A percentile compares a stretch with the other conserved stretches of the same genome.
Conservation (phyloP, 2,113 vertebrate genomes). For the Baryphthengus martii region DNA sequence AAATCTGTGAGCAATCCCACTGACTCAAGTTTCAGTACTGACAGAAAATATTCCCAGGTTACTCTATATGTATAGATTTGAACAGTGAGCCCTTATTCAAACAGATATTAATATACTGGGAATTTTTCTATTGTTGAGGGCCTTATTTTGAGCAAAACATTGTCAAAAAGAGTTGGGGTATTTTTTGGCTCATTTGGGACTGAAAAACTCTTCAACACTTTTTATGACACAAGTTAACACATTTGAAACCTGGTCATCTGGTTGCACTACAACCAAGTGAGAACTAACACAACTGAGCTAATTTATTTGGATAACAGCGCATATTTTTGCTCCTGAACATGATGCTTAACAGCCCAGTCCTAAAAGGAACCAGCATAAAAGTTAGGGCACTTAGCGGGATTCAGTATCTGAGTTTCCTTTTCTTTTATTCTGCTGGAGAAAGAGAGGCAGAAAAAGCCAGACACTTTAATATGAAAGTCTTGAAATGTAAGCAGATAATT, state of each 20-base stretch:
- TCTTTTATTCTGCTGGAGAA: constrained; percentile 23
- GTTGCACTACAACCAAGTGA: constrained; percentile 22
- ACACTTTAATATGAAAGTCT: neutral
- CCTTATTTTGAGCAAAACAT: neutral
- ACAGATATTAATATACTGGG: neutral
- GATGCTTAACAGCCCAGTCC: neutral
- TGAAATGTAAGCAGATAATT: constrained; percentile 17
- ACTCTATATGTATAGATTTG: neutral
- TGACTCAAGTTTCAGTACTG: neutral
- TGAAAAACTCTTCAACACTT: neutral
- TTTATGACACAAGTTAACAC: constrained; percentile 30
- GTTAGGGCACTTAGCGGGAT: constrained; percentile 4
- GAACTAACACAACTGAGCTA: constrained; percentile 20
- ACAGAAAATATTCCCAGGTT: accelerated
- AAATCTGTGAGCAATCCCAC: neutral
- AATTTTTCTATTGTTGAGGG: neutral
- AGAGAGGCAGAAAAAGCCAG: neutral
- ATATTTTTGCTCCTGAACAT: constrained; percentile 51
- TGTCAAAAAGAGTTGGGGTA: neutral
- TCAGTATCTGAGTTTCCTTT: constrained; percentile 1
- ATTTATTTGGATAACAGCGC: constrained; percentile 33
- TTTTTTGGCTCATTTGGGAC: constrained; percentile 1
- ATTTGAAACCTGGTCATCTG: constrained; percentile 37
- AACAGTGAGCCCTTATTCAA: neutral
- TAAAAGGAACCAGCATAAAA: neutral